Evolutionary conservation across 2,113 vertebrate genomes (phyloP).

Genomic region (Tragelaphus buxtoni): DNA sequence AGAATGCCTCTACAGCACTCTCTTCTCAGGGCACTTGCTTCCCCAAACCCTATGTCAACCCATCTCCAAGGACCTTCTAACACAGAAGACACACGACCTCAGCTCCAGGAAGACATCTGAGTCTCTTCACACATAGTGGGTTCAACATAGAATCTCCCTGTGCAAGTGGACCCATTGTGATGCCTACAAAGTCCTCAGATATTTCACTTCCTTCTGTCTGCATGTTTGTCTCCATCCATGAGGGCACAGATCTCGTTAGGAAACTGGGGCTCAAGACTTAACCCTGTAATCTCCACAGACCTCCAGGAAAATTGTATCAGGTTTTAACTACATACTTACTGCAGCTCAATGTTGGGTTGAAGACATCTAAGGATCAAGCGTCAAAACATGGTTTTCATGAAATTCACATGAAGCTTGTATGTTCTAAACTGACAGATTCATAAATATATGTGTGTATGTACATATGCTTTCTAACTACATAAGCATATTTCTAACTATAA

Average conservation of each 20-base stretch:
- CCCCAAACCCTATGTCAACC: accelerated
- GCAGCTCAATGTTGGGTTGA: background rate
- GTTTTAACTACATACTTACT: accelerated
- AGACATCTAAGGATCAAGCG: background rate
- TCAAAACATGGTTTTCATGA: background rate
- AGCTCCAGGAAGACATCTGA: accelerated
- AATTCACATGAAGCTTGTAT: background rate
- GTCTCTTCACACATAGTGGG: accelerated
- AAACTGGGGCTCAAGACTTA: accelerated
- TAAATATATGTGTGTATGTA: background rate
- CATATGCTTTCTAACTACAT: background rate
- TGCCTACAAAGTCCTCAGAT: accelerated
- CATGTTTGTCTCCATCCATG: background rate
- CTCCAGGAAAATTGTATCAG: accelerated
- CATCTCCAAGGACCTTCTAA: background rate
- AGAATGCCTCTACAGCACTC: accelerated
- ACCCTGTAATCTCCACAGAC: background rate
- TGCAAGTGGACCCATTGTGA: accelerated
- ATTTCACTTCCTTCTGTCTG: background rate
- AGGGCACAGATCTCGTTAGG: accelerated
- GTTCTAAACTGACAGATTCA: too few relatives aligned
- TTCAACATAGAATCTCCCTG: accelerated
- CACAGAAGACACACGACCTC: accelerated
- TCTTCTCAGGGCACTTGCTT: background rate
- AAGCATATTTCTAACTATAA: background rate